Evolutionary conservation across 2,888 invertebrate genomes (phyloP), one percentile per base, ranked within the genome.

Genomic region (Marronus borbonicus): DNA sequence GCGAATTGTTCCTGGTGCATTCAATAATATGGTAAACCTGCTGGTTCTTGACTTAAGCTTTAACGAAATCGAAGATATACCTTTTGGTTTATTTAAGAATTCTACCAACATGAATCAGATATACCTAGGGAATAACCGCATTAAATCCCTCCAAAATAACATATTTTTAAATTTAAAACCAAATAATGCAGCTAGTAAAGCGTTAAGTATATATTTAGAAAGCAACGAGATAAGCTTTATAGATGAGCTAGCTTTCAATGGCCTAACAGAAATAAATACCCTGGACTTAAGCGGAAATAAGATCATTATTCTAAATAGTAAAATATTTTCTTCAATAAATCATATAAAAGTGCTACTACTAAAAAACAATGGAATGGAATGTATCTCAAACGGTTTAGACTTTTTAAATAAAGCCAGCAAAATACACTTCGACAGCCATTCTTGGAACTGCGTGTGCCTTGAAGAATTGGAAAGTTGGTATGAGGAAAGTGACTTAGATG

Each of bases 1-100:
- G 80, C 76, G 79, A 8, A 82, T 86, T 20, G 81, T 84, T 55
- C 80, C 82, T 4, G 82, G 80, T 36, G 84, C 85, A 12, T 85
- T 86, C 44, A 82, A 86, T 55, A 78, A 85, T 74, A 83, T 86
- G 81, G 82, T 84, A 1, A 84, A 85, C 68, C 81, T 86, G 62
- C 82, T 74, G 17, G 79, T 85, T 8, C 58, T 86, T 3, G 79
- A 82, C n/a, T 79, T 86, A n/a, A 82, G 83, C 64, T 80, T 85
- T 77, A 86, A 86, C 77, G 83, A 82, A 78, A 80, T 86, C n/a
- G 80, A 80, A 28, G 76, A 78, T 31, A 81, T 84, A 80, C 81
- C 83, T n/a, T 80, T 81, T 2, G 80, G 83, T 24, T 85, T 85
- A 85, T 85, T 86, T 76, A 80, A 82, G 68, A 80, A 81, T 28